These are phyloP conservation scores for Bombus balteatus DNA, from an alignment of 1,140 invertebrate species.

Conservation along the genomic window DNA sequence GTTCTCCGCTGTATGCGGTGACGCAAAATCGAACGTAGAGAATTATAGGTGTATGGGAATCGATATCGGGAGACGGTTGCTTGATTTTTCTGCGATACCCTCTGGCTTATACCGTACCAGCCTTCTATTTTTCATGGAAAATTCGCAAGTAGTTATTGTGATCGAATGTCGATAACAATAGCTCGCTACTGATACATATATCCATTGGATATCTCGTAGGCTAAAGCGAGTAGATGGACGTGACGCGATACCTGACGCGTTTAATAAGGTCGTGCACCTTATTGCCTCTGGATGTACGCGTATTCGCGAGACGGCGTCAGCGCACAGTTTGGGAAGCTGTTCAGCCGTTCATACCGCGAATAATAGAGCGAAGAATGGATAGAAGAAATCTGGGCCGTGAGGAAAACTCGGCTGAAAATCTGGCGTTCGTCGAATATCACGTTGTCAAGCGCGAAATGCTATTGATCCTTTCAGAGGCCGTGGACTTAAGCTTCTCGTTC, in stretches of 20 bases:
- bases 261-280: slow-evolving; percentile 61
- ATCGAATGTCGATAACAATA: slow-evolving; percentile 55
- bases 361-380: not conserved
- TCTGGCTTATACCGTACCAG: not conserved
- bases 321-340: not conserved
- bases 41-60: no score
- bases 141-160: not conserved
- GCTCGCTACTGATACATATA: slow-evolving; percentile 26
- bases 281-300: not conserved
- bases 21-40: not conserved
- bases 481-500: slow-evolving; percentile 2
- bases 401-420: slow-evolving; percentile 4
- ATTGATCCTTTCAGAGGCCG: slow-evolving; percentile 2
- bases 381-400: not conserved
- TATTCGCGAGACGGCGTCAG: slow-evolving; percentile 19
- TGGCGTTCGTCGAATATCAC: not conserved
- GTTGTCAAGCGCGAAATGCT: slow-evolving; percentile 4
- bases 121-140: not conserved
- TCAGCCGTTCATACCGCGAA: slow-evolving; percentile 2
- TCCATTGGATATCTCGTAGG: slow-evolving; percentile 42
- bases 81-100: not conserved
- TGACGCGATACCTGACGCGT: slow-evolving; percentile 17
- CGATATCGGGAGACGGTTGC: not conserved
- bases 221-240: not conserved
- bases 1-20: not conserved